These are phyloP conservation scores for Rhagonycha fulva DNA, from an alignment of 2,888 invertebrate species.

Conservation along the genomic window DNA sequence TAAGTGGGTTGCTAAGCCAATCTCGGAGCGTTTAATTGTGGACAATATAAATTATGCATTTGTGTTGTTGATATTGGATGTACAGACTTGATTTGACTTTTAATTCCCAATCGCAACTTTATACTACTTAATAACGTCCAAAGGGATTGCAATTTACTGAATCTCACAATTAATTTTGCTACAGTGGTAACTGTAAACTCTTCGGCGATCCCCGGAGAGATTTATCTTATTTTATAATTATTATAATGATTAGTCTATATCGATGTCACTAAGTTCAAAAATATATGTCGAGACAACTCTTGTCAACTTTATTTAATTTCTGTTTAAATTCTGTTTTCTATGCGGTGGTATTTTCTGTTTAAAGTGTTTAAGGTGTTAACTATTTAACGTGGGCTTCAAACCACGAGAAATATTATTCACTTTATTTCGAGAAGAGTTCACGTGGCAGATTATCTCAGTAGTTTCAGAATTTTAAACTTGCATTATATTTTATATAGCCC, in stretches of 20 bases:
- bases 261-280: not conserved
- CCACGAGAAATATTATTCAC: too few relatives aligned
- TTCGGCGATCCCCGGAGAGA: not conserved
- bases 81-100: not conserved
- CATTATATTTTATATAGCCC: too few relatives aligned
- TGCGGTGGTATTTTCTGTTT: too few relatives aligned
- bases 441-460: too few relatives aligned
- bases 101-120: not conserved
- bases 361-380: too few relatives aligned
- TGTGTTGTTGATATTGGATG: not conserved
- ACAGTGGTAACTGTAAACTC: not conserved
- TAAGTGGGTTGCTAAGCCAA: too few relatives aligned
- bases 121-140: not conserved
- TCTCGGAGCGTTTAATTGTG: too few relatives aligned
- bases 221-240: not conserved
- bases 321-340: too few relatives aligned
- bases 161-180: not conserved
- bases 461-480: too few relatives aligned
- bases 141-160: not conserved
- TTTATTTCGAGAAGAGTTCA: too few relatives aligned
- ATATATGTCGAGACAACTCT: not conserved
- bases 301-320: too few relatives aligned
- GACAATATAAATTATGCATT: not conserved
- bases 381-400: too few relatives aligned
- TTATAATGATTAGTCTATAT: not conserved